Percentiles rank a stretch among this genome's conserved stretches.
Evolutionary conservation across 1,140 invertebrate genomes (phyloP).

Genomic region (Cyrtorhinus lividipennis): DNA sequence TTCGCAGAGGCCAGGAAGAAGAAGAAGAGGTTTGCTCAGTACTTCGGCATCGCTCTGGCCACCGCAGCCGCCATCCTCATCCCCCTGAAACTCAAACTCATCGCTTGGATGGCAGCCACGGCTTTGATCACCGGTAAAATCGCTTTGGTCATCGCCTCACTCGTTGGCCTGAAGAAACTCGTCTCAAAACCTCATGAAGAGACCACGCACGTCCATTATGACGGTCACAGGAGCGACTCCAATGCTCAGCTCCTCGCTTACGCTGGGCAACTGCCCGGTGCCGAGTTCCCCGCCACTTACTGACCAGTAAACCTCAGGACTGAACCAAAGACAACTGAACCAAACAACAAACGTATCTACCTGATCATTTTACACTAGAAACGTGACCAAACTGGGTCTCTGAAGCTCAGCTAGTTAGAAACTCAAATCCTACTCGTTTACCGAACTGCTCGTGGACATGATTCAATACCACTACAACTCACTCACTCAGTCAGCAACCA

Average conservation of each 20-base stretch:
- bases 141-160: constrained; percentile 52
- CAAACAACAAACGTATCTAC: neutral
- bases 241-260: constrained; percentile 25
- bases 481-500: too few species aligned
- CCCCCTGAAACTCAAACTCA: constrained; percentile 33
- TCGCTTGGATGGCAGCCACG: constrained; percentile 51
- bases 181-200: constrained; percentile 34
- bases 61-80: constrained; percentile 12
- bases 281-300: neutral
- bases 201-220: constrained; percentile 18
- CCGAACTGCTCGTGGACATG: neutral
- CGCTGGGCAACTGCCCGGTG: constrained; percentile 17
- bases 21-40: constrained; percentile 13
- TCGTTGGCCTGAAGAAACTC: constrained; percentile 57
- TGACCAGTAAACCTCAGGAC: neutral
- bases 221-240: constrained; percentile 15
- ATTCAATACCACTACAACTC: neutral
- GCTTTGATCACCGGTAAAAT: constrained; percentile 55
- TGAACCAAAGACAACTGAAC: neutral
- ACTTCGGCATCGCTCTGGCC: constrained; percentile 10
- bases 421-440: neutral
- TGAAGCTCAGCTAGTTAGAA: neutral
- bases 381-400: neutral
- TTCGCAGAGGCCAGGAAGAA: constrained; percentile 14
- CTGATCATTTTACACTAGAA: neutral